Conservation (phyloP, 2,797 vertebrate species). For the Cyprinodon diabolis region DNA sequence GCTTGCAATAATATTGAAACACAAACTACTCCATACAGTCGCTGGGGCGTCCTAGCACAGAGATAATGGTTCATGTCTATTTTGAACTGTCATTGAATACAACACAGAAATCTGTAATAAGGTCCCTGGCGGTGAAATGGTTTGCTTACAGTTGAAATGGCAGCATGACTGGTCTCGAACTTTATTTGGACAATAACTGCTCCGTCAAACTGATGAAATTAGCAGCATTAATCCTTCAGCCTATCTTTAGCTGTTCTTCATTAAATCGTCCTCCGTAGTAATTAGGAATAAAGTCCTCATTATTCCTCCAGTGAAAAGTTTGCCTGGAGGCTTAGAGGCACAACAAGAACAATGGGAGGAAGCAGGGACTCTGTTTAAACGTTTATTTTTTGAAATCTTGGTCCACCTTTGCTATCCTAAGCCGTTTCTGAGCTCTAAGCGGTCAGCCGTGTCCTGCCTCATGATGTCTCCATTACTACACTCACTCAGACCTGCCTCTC, state of each 20-base stretch:
- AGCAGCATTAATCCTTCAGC: no score
- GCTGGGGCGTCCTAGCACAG: no score
- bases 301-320: not conserved
- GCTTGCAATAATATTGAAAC: no score
- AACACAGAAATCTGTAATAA: no score
- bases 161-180: no score
- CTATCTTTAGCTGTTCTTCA: not conserved
- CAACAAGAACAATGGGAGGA: not conserved
- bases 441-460: constrained; percentile 23
- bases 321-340: not conserved
- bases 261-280: not conserved
- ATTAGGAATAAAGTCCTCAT: not conserved
- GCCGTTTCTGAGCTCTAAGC: constrained; percentile 1
- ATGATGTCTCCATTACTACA: constrained; percentile 54
- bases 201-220: no score
- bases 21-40: no score
- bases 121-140: no score
- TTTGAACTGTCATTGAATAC: no score
- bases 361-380: not conserved
- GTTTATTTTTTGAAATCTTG: not conserved
- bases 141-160: no score
- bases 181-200: no score
- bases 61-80: no score
- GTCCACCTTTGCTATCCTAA: constrained; percentile 4
- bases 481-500: constrained; percentile 1